These are phyloP conservation scores for Chionis minor DNA, from an alignment of 2,113 vertebrate species.

Conservation along the genomic window DNA sequence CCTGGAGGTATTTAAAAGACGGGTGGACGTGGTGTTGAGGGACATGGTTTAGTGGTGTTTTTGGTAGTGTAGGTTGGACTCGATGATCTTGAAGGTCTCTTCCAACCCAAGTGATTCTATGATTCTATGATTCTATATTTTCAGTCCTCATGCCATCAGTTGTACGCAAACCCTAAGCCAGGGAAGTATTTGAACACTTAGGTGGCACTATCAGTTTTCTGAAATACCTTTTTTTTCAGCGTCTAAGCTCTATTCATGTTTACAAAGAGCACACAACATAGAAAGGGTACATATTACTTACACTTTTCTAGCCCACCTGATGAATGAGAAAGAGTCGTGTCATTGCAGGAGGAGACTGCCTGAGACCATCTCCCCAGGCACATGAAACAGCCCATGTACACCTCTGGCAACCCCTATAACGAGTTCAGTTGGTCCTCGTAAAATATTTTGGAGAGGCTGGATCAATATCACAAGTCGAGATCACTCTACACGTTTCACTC, in stretches of 20 bases:
- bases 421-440: neutral
- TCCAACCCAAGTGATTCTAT: too few relatives aligned
- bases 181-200: neutral
- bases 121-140: neutral
- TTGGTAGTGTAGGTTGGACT: too few relatives aligned
- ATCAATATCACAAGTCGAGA: neutral
- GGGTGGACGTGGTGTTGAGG: too few relatives aligned
- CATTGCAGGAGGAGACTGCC: neutral
- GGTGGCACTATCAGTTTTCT: neutral
- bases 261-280: neutral
- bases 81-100: too few relatives aligned
- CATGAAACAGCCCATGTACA: neutral
- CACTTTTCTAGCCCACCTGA: neutral
- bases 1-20: too few relatives aligned
- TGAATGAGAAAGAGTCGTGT: neutral
- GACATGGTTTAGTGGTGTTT: too few relatives aligned
- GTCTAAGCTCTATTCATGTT: neutral
- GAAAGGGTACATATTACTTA: neutral
- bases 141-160: neutral
- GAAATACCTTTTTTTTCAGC: accelerated
- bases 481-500: neutral
- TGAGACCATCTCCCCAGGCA: neutral
- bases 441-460: neutral
- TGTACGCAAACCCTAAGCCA: neutral
- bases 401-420: neutral